Evolutionary conservation across 2,113 vertebrate species (phyloP).

Genomic region (Oriolus oriolus): DNA sequence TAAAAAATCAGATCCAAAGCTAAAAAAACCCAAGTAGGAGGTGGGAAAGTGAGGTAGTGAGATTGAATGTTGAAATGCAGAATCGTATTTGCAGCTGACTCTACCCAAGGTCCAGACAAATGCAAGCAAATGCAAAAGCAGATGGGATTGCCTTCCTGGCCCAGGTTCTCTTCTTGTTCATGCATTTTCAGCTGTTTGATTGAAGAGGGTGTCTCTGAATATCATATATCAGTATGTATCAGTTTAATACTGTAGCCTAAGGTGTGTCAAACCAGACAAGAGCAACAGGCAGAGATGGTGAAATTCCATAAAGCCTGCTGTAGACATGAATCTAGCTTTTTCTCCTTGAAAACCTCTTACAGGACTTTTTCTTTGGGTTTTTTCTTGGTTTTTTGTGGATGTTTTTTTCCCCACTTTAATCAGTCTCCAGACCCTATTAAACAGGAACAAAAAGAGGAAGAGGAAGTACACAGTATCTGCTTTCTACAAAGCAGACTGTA

Average conservation of each 20-base stretch:
- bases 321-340: background rate
- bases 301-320: background rate
- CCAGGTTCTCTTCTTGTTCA: background rate
- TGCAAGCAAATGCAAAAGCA: background rate
- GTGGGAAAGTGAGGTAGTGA: background rate
- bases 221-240: background rate
- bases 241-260: background rate
- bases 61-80: background rate
- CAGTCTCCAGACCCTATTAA: background rate
- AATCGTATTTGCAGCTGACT: background rate
- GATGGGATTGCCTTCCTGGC: background rate
- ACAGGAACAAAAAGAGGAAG: conserved; percentile 45
- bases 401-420: background rate
- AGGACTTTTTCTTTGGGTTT: background rate
- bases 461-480: conserved; percentile 5
- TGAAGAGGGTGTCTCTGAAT: background rate
- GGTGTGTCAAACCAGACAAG: background rate
- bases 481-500: conserved; percentile 45
- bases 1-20: background rate
- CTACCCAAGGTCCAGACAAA: background rate
- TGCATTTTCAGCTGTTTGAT: background rate
- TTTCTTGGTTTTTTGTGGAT: background rate
- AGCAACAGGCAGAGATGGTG: background rate
- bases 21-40: background rate
- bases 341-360: conserved; percentile 6